A percentile compares a stretch with the other conserved stretches of the same genome.
These are phyloP conservation scores for Gadus macrocephalus DNA, from an alignment of 2,113 vertebrate species.

Conservation along the genomic window DNA sequence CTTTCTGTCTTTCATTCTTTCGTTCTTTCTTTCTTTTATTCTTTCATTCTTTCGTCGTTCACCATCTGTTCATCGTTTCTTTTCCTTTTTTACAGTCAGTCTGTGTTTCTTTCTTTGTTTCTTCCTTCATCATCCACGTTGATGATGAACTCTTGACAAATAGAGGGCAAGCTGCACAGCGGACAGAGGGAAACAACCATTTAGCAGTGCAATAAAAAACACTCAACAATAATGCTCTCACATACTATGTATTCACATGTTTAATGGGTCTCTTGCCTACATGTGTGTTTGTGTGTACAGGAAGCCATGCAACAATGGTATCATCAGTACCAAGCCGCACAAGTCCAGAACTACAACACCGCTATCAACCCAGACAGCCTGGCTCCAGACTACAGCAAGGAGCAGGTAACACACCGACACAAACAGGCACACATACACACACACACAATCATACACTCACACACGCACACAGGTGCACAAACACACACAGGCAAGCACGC, in stretches of 20 bases:
- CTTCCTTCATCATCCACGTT: not conserved
- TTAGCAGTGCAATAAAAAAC: too few relatives aligned
- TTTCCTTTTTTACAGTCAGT: not conserved
- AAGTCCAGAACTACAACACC: conserved; percentile 68
- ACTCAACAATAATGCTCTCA: too few relatives aligned
- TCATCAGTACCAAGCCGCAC: conserved; percentile 75
- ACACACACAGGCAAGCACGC: too few relatives aligned
- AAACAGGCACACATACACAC: not conserved
- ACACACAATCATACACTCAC: not conserved
- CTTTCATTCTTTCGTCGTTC: too few relatives aligned
- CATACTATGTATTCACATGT: too few relatives aligned
- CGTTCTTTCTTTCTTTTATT: too few relatives aligned
- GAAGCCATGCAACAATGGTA: conserved; percentile 81
- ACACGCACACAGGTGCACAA: not conserved
- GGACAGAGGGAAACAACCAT: too few relatives aligned
- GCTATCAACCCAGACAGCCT: conserved; percentile 59
- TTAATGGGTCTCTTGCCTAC: not conserved
- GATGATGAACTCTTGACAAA: too few relatives aligned
- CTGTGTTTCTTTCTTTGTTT: conserved; percentile 5
- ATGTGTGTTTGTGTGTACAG: conserved; percentile 47
- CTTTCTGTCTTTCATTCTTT: too few relatives aligned
- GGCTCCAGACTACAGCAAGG: conserved; percentile 67
- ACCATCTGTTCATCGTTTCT: too few relatives aligned
- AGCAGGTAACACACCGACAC: conserved; percentile 62
- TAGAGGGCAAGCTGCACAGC: too few relatives aligned